These are phyloP conservation scores for Orbicella faveolata DNA, from an alignment of 64 coral and sea anemone species.

Conservation along the genomic window DNA sequence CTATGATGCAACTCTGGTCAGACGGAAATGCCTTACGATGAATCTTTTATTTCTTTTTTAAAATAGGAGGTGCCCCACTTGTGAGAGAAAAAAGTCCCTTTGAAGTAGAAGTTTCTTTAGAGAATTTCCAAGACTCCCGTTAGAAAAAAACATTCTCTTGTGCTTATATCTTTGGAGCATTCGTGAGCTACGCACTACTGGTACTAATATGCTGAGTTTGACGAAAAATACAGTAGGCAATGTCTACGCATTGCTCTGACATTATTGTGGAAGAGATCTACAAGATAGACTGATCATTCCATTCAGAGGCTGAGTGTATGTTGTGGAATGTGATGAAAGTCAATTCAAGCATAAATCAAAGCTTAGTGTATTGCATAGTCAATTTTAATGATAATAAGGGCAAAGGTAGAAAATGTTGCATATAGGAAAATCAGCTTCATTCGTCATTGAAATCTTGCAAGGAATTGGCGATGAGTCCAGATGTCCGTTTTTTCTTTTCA, in stretches of 20 bases:
- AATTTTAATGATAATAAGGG: too few relatives aligned
- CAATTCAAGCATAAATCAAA: constrained; percentile 54
- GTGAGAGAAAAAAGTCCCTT: not conserved
- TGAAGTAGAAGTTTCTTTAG: not conserved
- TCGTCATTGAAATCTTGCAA: too few relatives aligned
- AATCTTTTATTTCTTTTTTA: too few relatives aligned
- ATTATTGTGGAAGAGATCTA: not conserved
- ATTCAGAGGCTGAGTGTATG: constrained; percentile 1
- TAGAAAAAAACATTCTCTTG: not conserved
- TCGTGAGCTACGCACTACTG: not conserved
- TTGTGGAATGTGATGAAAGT: constrained; percentile 37
- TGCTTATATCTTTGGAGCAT: constrained; percentile 20
- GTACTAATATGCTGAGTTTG: not conserved
- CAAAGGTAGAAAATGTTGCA: too few relatives aligned
- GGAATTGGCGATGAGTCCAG: too few relatives aligned
- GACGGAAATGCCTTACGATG: too few relatives aligned
- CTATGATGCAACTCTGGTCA: too few relatives aligned
- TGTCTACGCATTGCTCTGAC: not conserved
- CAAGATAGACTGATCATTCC: constrained; percentile 15
- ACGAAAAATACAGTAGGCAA: constrained; percentile 18
- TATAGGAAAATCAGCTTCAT: too few relatives aligned
- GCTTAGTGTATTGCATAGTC: not conserved
- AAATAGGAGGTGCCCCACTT: not conserved
- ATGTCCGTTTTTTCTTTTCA: too few relatives aligned
- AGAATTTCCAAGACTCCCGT: constrained; percentile 13